Base-by-base conservation (phyloP, 2,888 invertebrate genomes). In the Eupsilia transversa region DNA sequence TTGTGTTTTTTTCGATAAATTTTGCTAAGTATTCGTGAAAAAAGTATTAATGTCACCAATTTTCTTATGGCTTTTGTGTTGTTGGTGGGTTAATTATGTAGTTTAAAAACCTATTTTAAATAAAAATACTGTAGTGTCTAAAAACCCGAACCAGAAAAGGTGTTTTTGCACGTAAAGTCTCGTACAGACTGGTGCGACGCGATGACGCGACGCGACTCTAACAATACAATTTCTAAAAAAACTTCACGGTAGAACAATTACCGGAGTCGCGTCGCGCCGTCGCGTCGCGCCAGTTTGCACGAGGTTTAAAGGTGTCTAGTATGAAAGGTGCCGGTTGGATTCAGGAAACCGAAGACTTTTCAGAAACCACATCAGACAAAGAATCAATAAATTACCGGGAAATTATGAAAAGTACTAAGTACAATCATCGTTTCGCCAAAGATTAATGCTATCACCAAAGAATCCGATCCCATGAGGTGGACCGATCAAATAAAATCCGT, bases 31-130 rank as follows among this genome's bases (percentile, higher is more conserved):
- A 14, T 43, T 57, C 14, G 9, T 35, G 33, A 20, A 80, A 79
- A 68, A 56, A 77, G 77, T 76, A 43, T 80, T 69, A 43, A 75
- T 60, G 27, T 3, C 3, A n/a, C 2, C 5, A 33, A 23, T n/a
- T 10, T 52, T n/a, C 10, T 33, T 52, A 3, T 33, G 17, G 64
- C 5, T 49, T 64, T n/a, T 64, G 12, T 12, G 27, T 20, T 41
- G 6, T 43, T 63, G 1, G 20, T 43, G 14, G 23, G 10, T 38
- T 35, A n/a, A 1, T 3, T n/a, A 35, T 17, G 12, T 57, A 33
- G 20, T 30, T 30, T 0, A 17, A 56, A 56, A 33, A n/a, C n/a
- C 4, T 52, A 52, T n/a, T 52, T 52, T n/a, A 2, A n/a, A n/a
- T n/a, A n/a, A 10, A 59, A 33, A 33, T 12, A 23, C 2, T n/a